Evolutionary conservation across 1,140 invertebrate genomes (phyloP), one percentile per base, ranked within the genome.

Genomic region (Drosophila nasuta): DNA sequence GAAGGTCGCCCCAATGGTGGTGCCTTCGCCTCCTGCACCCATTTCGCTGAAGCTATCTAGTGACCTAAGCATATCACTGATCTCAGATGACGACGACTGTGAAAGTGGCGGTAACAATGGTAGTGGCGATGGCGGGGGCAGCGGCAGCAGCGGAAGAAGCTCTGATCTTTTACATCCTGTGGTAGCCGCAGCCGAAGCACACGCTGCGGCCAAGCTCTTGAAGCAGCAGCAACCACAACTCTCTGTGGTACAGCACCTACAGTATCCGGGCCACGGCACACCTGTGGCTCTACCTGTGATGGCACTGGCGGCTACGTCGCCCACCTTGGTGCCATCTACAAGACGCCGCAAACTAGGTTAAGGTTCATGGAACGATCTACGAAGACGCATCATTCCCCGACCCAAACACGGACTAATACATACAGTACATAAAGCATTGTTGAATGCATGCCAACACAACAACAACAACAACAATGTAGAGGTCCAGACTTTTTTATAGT

Each of bases 61-160:
- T 62, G 91, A 92, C 65, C 78, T 92, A 41, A 92, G 91, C 79
- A 92, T 92, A 80, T 92, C 91, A 69, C 68, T 92, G 87, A 92
- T 92, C 87, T 92, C 91, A 76, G 91, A 92, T 60, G 91, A 92
- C 43, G 91, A 92, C 35, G 91, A 88, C n/a, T 87, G 88, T 48
- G 91, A 87, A 28, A 71, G 67, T 46, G 77, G 69, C 51, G 79
- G 69, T 43, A 75, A 58, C 35, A 62, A 33, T 10, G 65, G 58
- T n/a, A 52, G 41, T 20, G 45, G 58, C 5, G 30, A 17, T 6
- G 72, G 41, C 38, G 49, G 35, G 3, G 48, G 20, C 20, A 3
- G 20, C 20, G 20, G 20, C 20, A 20, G 20, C 20, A 20, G 20
- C 20, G 20, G 57, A 49, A 15, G 4, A 13, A 43, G 30, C 15